Evolutionary conservation across 2,113 vertebrate genomes (phyloP), one percentile per base, ranked within the genome.

Genomic region (Cebidichthys violaceus): DNA sequence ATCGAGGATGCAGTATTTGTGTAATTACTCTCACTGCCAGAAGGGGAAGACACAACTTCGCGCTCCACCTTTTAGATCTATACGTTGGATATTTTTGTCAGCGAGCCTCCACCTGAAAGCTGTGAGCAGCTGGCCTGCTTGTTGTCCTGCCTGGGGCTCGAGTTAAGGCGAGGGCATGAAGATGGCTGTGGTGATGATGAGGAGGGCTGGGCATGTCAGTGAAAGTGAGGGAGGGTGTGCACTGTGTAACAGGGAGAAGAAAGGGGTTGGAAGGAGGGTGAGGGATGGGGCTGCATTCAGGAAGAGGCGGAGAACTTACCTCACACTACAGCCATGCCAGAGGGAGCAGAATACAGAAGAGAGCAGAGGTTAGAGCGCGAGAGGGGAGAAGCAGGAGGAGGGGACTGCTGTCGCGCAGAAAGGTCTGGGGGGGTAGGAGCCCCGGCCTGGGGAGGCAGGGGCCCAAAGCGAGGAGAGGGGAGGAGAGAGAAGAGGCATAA

Each of bases 311-410:
- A 95, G 86, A 75, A 97, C 98, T 99, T 98, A 99, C 98, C 98
- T 99, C 96, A 98, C 96, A 95, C 98, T 99, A 99, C 95, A 97
- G 96, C 95, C 97, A 98, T 96, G 97, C 96, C 97, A 99, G 92
- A 96, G 97, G 97, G 96, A 99, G 97, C 97, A 97, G 96, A 98
- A 97, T 97, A 97, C 97, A 98, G 97, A 97, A 98, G 97, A 99
- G 95, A 98, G 97, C 95, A 99, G 95, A 98, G 96, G 96, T 99
- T 99, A 99, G 97, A 98, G 97, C 95, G 95, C 97, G 95, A 95
- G 96, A 97, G 97, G 97, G 96, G 96, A 94, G 94, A 95, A 96
- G 94, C 95, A 96, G 96, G 95, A 96, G 96, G 96, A 96, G 95
- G 95, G 95, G 96, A 96, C 95, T 96, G 96, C 96, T 96, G 96